Percentiles rank a stretch among this genome's conserved stretches.
Evolutionary conservation across 2,888 invertebrate genomes (phyloP).

Genomic region (Drosophila borealis): DNA sequence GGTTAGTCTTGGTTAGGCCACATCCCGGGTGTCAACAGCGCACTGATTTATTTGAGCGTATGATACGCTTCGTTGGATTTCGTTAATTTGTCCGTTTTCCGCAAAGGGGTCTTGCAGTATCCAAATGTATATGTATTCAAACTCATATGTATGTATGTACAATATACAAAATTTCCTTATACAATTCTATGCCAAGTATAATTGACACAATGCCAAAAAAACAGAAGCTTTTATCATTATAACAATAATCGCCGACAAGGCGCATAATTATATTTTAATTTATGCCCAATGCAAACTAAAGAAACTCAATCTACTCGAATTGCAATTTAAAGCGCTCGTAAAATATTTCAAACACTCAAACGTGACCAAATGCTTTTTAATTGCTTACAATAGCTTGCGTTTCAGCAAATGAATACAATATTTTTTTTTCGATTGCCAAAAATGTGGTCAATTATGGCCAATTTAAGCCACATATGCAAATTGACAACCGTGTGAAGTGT

Average conservation of each 20-base stretch:
- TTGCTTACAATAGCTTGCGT: constrained; percentile 30
- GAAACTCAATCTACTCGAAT: constrained; percentile 44
- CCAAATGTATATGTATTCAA: constrained; percentile 1
- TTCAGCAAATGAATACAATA: constrained; percentile 27
- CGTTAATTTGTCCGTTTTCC: constrained; percentile 84
- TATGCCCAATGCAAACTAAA: constrained; percentile 48
- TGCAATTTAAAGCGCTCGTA: constrained; percentile 56
- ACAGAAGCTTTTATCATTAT: constrained; percentile 63
- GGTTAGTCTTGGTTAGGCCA: constrained; percentile 40
- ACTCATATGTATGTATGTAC: neutral
- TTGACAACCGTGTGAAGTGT: constrained; percentile 47
- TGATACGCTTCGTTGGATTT: constrained; percentile 84
- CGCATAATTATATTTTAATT: constrained; percentile 79
- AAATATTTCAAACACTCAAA: constrained; percentile 66
- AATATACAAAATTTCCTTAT: constrained; percentile 24
- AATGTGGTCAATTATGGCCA: constrained; percentile 63
- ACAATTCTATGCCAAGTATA: constrained; percentile 38
- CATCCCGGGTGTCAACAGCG: constrained; percentile 83
- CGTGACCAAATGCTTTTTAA: constrained; percentile 64
- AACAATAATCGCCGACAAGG: constrained; percentile 66
- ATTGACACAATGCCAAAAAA: constrained; percentile 50
- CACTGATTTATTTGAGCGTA: constrained; percentile 84
- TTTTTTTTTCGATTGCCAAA: constrained; percentile 45
- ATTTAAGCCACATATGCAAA: constrained; percentile 59
- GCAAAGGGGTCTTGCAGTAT: constrained; percentile 49